Percentiles rank a stretch among this genome's conserved stretches.
Evolutionary conservation across 2,888 invertebrate genomes (phyloP).

Genomic region (Netelia virgata): DNA sequence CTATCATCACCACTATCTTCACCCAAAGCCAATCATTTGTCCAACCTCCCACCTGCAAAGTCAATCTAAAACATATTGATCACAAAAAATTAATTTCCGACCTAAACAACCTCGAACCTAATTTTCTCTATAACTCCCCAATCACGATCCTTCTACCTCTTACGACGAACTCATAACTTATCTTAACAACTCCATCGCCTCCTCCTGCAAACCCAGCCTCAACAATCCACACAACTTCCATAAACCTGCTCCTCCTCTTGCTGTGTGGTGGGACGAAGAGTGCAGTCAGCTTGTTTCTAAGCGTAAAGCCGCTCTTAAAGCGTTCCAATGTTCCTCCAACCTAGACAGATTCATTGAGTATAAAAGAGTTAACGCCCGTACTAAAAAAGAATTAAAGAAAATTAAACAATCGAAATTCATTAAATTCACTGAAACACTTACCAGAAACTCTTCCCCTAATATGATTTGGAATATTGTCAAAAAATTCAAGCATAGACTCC

Average conservation of each 20-base stretch:
- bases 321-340: neutral
- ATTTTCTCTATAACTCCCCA: neutral
- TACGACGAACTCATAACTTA: too few species aligned
- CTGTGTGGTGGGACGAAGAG: conserved; percentile 32
- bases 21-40: neutral
- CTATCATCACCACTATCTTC: neutral
- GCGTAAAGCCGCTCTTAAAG: conserved; percentile 7
- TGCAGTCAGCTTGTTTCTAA: neutral
- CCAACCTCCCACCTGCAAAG: neutral
- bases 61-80: conserved; percentile 8
- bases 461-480: conserved; percentile 19
- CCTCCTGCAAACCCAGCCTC: neutral
- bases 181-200: neutral
- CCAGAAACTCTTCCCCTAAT: neutral
- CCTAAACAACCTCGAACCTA: conserved; percentile 1
- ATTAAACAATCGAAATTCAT: neutral
- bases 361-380: neutral
- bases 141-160: neutral
- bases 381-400: neutral
- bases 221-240: too few species aligned
- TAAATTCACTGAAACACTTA: neutral
- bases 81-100: neutral
- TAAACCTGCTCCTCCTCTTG: neutral
- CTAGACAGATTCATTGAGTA: conserved; percentile 6
- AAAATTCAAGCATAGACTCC: conserved; percentile 11